Percentiles rank a stretch among this genome's conserved stretches.
phyloP scores from a whole-genome alignment of 2,797 vertebrate genomes.

The Periophthalmus magnuspinnatus region DNA sequence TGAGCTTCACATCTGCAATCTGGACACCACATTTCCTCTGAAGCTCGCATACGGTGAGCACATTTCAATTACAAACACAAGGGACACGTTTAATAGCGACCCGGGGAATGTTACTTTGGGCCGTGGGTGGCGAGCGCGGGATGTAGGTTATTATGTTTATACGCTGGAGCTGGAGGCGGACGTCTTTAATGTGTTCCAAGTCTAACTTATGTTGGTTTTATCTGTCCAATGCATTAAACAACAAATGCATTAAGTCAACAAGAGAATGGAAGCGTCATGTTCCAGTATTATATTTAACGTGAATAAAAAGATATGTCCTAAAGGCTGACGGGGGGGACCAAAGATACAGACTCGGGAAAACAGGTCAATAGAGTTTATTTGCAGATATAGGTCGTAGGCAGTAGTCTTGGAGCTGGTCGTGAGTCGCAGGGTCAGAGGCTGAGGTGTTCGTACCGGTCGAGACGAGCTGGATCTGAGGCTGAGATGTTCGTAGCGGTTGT shows the following conservation, averaged over 20 bases:
- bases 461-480: too few relatives aligned
- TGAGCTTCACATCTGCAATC: constrained; percentile 67
- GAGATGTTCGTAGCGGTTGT: too few relatives aligned
- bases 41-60: constrained; percentile 23
- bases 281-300: too few relatives aligned
- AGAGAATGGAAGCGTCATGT: background rate
- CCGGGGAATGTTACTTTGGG: constrained; percentile 37
- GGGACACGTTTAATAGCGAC: constrained; percentile 27
- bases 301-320: too few relatives aligned
- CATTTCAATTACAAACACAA: constrained; percentile 65
- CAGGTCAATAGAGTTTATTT: too few relatives aligned
- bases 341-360: too few relatives aligned
- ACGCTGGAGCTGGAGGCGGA: constrained; percentile 42
- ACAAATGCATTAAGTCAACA: background rate
- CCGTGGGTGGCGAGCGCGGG: constrained; percentile 39
- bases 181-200: background rate
- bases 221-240: background rate
- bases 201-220: background rate
- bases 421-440: too few relatives aligned
- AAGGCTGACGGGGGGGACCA: too few relatives aligned
- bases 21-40: constrained; percentile 67
- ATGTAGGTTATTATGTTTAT: constrained; percentile 50
- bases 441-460: too few relatives aligned
- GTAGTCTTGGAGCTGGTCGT: too few relatives aligned
- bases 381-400: too few relatives aligned